Percentiles rank a stretch among this genome's conserved stretches.
phyloP scores from a whole-genome alignment of 2,113 vertebrate species.

The Sitta europaea region DNA sequence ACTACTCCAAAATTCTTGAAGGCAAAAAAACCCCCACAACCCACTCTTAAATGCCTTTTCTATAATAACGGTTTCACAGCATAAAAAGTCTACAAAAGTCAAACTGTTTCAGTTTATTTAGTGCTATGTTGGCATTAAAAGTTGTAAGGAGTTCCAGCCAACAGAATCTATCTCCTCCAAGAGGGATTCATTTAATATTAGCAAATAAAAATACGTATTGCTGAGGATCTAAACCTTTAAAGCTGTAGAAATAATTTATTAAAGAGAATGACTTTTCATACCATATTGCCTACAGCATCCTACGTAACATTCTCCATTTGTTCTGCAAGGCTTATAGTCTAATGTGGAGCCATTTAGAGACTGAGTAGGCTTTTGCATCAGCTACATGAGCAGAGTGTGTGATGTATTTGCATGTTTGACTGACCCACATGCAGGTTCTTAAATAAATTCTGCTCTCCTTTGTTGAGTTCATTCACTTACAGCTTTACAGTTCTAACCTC shows the following conservation, averaged over 20 bases:
- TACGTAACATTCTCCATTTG: background rate
- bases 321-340: background rate
- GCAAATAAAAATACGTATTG: background rate
- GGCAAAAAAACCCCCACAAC: background rate
- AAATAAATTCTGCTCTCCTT: background rate
- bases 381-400: background rate
- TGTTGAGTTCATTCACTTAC: background rate
- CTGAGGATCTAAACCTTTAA: background rate
- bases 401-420: background rate
- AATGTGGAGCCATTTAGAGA: background rate
- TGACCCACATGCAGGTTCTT: background rate
- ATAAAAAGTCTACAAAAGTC: background rate
- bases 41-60: background rate
- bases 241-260: background rate
- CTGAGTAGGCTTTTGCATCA: background rate
- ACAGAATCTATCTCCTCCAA: background rate
- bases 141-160: background rate
- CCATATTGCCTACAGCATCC: background rate
- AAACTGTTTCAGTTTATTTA: background rate
- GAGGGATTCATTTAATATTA: background rate
- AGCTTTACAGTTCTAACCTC: background rate
- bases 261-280: background rate
- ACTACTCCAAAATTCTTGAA: constrained; percentile 19
- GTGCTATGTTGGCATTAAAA: background rate
- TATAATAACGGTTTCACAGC: background rate